Base-by-base conservation (phyloP, 2,888 invertebrate species). In the Desoria tigrina region DNA sequence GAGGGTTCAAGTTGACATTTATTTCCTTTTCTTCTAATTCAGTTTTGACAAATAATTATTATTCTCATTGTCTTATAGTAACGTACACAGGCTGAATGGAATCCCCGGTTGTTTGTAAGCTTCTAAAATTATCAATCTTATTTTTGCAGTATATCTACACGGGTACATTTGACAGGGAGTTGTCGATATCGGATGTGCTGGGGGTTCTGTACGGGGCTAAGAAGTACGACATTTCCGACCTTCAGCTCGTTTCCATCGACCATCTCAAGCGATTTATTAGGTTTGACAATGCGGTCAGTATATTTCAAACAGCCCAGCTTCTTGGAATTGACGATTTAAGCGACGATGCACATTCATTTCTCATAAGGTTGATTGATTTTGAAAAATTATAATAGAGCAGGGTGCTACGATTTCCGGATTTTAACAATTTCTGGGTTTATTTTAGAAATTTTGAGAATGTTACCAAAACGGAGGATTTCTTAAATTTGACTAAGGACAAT, bases 151-250 rank as follows among this genome's bases (percentile, higher is more conserved):
- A 63, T 50, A 67, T 74, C 18, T 74, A 74, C 54, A 54, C 65
- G 7, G 68, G 68, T 3, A 65, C 65, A 23, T 59, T 72, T 28
- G 66, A 69, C 9, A 50, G 23, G n/a, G 61, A 57, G 32, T 27
- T 69, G n/a, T 54, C 26, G 27, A 72, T 65, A 27, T 53, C 45
- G 1, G 66, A 66, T 16, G 59, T 39, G 2, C 60, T 74, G 18
- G 51, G 7, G 14, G 24, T 51, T 16, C 45, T 72, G 56, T 66
- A 72, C 37, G 66, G 61, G 16, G 72, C 72, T 14, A 69, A 69
- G 37, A 72, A 70, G 27, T 74, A 72, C 42, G 72, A 72, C 42
- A 61, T 74, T 18, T 49, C 67, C 1, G 71, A 69, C 24, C 65
- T 74, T 7, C 59, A 63, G 24, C 53, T 49, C 2, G 63, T 66